phyloP scores from a whole-genome alignment of 2,888 invertebrate genomes.

The Apotomis betuletana region DNA sequence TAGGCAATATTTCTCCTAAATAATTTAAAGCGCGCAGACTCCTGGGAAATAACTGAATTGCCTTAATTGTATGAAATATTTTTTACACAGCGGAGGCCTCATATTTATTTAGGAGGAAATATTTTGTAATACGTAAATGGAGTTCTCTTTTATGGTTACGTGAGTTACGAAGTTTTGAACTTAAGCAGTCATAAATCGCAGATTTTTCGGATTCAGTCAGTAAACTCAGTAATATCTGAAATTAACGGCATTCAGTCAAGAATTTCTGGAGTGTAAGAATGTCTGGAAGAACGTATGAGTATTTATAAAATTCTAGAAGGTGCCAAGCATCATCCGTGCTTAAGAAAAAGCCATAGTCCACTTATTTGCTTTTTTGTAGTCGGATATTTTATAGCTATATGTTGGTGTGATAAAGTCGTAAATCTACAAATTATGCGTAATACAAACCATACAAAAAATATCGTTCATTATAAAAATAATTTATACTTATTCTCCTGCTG shows the following conservation, averaged over 20 bases:
- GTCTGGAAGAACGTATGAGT: too few relatives aligned
- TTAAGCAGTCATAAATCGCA: background rate
- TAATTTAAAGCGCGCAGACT: conserved; percentile 18
- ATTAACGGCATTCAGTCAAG: background rate
- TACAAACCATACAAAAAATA: too few relatives aligned
- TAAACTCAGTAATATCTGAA: background rate
- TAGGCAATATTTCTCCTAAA: conserved; percentile 13
- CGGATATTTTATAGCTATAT: too few relatives aligned
- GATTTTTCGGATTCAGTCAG: too few relatives aligned
- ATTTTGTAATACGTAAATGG: conserved; percentile 3
- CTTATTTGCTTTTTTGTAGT: too few relatives aligned
- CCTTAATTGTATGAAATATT: conserved; percentile 24
- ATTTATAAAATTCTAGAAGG: too few relatives aligned
- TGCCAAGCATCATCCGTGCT: too few relatives aligned
- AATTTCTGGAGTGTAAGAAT: background rate
- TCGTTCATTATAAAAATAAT: too few relatives aligned
- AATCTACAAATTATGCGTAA: too few relatives aligned
- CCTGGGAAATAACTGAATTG: conserved; percentile 23
- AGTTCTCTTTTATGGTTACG: background rate
- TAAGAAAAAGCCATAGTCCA: too few relatives aligned
- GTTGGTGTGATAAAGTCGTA: too few relatives aligned
- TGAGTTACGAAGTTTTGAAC: background rate
- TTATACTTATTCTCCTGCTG: too few relatives aligned
- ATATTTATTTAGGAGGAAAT: conserved; percentile 13
- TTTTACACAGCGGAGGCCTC: background rate